Evolutionary conservation across 2,797 vertebrate genomes (phyloP).

Genomic region (Crocodylus rhombifer): DNA sequence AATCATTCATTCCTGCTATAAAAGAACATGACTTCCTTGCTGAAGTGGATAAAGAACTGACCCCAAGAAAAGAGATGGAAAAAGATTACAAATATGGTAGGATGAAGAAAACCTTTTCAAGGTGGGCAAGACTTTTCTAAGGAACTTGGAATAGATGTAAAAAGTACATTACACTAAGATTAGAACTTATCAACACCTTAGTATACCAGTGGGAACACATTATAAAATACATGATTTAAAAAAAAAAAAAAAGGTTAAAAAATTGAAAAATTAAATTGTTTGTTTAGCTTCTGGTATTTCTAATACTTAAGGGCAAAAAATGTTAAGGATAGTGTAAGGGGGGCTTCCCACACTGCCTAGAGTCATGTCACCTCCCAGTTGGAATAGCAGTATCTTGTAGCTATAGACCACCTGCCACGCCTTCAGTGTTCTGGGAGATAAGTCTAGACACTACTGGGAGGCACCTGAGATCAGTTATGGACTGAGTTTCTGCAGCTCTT

Average conservation of each 20-base stretch:
- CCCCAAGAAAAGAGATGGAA: slow-evolving; percentile 28
- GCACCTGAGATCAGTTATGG: too few relatives aligned
- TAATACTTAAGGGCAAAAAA: too few relatives aligned
- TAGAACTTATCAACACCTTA: slow-evolving; percentile 22
- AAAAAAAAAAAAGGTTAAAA: background rate
- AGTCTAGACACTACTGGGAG: too few relatives aligned
- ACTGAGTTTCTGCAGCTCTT: too few relatives aligned
- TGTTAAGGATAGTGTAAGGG: too few relatives aligned
- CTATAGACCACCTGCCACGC: too few relatives aligned
- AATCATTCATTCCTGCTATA: background rate
- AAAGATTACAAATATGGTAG: slow-evolving; percentile 52
- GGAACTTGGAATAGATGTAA: slow-evolving; percentile 57
- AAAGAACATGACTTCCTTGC: background rate
- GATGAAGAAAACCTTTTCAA: slow-evolving; percentile 48
- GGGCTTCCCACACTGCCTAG: too few relatives aligned
- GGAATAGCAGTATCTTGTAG: too few relatives aligned
- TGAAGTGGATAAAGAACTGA: slow-evolving; percentile 29
- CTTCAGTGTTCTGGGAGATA: too few relatives aligned
- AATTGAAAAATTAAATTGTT: too few relatives aligned
- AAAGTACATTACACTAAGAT: slow-evolving; percentile 24
- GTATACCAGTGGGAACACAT: background rate
- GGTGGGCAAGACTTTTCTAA: slow-evolving; percentile 34
- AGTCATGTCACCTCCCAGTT: too few relatives aligned
- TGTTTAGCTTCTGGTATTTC: too few relatives aligned
- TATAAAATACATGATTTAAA: slow-evolving; percentile 40